Evolutionary conservation across 2,113 vertebrate genomes (phyloP).

Genomic region (Rhynchomys soricoides): DNA sequence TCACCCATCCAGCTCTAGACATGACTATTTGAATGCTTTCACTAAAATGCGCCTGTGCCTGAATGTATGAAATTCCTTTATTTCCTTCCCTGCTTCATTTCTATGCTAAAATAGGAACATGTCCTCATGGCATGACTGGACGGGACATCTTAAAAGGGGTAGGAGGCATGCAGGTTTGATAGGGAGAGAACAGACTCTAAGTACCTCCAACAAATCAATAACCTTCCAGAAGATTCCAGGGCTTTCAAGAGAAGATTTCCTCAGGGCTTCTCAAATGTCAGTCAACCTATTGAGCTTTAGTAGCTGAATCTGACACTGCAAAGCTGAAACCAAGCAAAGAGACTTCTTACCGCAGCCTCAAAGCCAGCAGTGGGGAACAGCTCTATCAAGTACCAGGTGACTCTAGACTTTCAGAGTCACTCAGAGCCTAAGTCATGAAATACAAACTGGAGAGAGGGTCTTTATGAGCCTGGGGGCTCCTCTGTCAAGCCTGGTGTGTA

Average conservation of each 20-base stretch:
- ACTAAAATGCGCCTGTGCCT: slow-evolving; percentile 11
- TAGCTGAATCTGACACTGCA: slow-evolving; percentile 22
- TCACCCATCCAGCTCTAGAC: slow-evolving; percentile 4
- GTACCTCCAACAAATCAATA: slow-evolving; percentile 13
- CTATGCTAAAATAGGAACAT: slow-evolving; percentile 35
- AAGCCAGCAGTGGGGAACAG: background rate
- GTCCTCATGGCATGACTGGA: background rate
- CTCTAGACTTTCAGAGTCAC: slow-evolving; percentile 15
- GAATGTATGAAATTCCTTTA: slow-evolving; percentile 45
- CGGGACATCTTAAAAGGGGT: background rate
- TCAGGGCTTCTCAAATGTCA: slow-evolving; percentile 45
- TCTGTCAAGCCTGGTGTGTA: background rate
- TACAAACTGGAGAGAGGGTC: background rate
- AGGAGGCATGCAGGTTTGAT: background rate
- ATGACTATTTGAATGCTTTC: slow-evolving; percentile 2
- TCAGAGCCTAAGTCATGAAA: background rate
- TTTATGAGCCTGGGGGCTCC: background rate
- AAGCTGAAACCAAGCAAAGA: slow-evolving; percentile 7
- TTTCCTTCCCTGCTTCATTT: slow-evolving; percentile 47
- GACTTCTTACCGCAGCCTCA: background rate
- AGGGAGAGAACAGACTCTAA: background rate
- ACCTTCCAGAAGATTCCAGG: slow-evolving; percentile 27
- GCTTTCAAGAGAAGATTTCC: slow-evolving; percentile 20
- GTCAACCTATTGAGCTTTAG: background rate
- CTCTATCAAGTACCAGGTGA: background rate